Evolutionary conservation across 2,113 vertebrate species (phyloP).

Genomic region (Hippocampus guttulatus): DNA sequence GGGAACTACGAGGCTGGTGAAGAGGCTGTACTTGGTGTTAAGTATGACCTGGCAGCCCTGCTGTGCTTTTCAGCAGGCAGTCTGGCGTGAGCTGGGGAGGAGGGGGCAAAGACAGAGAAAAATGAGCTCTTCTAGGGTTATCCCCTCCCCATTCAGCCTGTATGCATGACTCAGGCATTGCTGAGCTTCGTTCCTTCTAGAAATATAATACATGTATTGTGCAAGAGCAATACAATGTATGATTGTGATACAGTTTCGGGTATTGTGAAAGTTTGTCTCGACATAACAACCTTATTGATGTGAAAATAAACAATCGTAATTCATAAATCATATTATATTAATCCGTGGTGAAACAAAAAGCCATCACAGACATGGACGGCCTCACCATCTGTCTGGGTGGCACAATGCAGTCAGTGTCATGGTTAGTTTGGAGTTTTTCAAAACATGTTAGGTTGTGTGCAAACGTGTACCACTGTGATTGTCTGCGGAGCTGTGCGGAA

Average conservation of each 20-base stretch:
- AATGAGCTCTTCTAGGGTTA: slow-evolving; percentile 29
- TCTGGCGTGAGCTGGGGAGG: slow-evolving; percentile 33
- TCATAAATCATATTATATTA: slow-evolving; percentile 20
- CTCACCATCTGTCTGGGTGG: background rate
- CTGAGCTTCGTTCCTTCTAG: slow-evolving; percentile 34
- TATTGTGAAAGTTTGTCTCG: slow-evolving; percentile 34
- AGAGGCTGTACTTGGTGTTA: slow-evolving; percentile 54
- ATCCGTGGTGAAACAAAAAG: slow-evolving; percentile 13
- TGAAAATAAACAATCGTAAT: slow-evolving; percentile 26
- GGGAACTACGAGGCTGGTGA: slow-evolving; percentile 24
- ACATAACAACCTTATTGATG: slow-evolving; percentile 41
- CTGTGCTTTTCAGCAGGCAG: slow-evolving; percentile 49
- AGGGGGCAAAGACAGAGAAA: slow-evolving; percentile 18
- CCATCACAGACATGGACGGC: slow-evolving; percentile 16
- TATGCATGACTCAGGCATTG: slow-evolving; percentile 56
- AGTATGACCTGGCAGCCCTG: slow-evolving; percentile 54
- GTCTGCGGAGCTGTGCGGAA: slow-evolving; percentile 19
- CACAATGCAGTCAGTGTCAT: background rate
- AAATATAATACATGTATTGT: slow-evolving; percentile 32
- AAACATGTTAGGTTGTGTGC: slow-evolving; percentile 10
- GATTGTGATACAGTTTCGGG: background rate
- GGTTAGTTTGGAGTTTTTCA: background rate
- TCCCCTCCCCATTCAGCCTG: slow-evolving; percentile 11
- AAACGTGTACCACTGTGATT: slow-evolving; percentile 1
- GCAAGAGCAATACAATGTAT: slow-evolving; percentile 22